Conservation (phyloP, 2,888 invertebrate genomes). For the Acanthosepion lycidas region DNA sequence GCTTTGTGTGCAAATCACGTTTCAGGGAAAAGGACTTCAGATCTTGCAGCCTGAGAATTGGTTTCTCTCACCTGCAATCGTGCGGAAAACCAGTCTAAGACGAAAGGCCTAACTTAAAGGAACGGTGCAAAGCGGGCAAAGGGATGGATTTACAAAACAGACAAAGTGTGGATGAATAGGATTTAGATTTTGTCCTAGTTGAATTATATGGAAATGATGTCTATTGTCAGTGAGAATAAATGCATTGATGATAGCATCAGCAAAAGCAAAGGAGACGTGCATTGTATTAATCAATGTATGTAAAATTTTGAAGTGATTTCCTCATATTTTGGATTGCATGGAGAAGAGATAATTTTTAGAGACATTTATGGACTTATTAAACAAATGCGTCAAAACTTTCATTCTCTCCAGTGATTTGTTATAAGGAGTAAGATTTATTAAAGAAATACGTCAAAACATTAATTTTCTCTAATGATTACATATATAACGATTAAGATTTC, state of each 20-base stretch:
- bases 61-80: neutral
- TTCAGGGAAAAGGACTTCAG: neutral
- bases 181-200: neutral
- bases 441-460: too few species aligned
- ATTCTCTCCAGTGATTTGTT: too few species aligned
- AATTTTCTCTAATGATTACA: too few species aligned
- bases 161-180: neutral
- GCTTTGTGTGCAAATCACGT: neutral
- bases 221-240: neutral
- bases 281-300: neutral
- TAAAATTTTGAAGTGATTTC: too few species aligned
- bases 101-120: neutral
- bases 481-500: too few species aligned
- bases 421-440: too few species aligned
- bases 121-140: neutral
- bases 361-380: too few species aligned
- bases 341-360: too few species aligned
- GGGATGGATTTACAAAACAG: neutral
- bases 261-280: neutral
- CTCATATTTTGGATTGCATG: too few species aligned
- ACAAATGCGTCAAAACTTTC: too few species aligned
- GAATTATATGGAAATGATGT: neutral
- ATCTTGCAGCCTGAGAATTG: neutral
- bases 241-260: neutral
- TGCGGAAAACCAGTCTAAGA: neutral